phyloP scores from a whole-genome alignment of 2,888 invertebrate species.

The Tanypteryx hageni region DNA sequence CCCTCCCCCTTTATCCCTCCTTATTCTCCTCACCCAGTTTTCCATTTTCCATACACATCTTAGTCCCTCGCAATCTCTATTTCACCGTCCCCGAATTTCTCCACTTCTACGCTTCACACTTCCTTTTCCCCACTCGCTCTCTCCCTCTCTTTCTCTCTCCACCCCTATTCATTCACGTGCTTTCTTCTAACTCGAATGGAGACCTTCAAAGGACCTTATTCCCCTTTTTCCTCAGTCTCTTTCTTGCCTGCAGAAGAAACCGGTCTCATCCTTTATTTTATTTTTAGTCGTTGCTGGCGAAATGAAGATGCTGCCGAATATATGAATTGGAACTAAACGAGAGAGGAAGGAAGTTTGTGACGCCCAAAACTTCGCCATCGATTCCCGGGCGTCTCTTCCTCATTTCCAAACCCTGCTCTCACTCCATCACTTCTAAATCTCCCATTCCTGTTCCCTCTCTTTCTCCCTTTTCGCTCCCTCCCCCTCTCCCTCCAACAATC shows the following conservation, averaged over 20 bases:
- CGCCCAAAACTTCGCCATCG: constrained; percentile 61
- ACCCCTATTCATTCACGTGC: neutral
- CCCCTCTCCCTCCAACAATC: constrained; percentile 28
- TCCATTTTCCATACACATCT: neutral
- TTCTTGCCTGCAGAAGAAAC: constrained; percentile 49
- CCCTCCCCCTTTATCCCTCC: neutral
- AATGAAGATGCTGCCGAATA: constrained; percentile 64
- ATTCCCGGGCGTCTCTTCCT: constrained; percentile 42
- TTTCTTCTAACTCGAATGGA: neutral
- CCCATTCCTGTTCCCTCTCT: neutral
- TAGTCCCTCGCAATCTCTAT: neutral
- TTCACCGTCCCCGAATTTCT: neutral
- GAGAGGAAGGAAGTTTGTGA: constrained; percentile 43
- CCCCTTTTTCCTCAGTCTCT: neutral
- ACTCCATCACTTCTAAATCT: neutral
- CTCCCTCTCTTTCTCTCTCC: neutral
- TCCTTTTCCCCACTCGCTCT: neutral
- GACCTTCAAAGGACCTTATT: neutral
- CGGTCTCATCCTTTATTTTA: constrained; percentile 59
- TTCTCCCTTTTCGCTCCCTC: neutral
- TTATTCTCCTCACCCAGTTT: neutral
- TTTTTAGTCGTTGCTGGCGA: constrained; percentile 50
- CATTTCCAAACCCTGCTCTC: neutral
- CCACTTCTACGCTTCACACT: neutral
- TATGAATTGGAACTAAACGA: constrained; percentile 64